Evolutionary conservation across 2,113 vertebrate species (phyloP).

Genomic region (Typhlomys cinereus): DNA sequence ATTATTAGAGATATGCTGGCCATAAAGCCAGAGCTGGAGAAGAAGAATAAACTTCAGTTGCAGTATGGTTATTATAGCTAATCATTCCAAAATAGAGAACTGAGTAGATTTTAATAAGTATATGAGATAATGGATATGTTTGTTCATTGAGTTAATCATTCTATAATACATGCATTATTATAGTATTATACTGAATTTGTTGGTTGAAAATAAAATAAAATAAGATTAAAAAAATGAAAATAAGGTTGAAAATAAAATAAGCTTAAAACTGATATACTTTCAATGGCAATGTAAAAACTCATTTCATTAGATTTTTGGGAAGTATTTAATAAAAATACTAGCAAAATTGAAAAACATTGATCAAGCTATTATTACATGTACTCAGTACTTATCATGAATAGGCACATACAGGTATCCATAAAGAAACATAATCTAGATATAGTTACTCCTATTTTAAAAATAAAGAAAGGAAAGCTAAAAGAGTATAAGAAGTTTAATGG

Average conservation of each 20-base stretch:
- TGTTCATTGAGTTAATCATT: not conserved
- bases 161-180: not conserved
- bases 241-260: not conserved
- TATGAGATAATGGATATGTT: not conserved
- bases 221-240: not conserved
- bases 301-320: not conserved
- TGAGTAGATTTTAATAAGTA: not conserved
- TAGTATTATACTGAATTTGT: not conserved
- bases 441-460: conserved; percentile 25
- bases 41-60: not conserved
- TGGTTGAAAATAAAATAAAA: not conserved
- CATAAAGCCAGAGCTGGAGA: not conserved
- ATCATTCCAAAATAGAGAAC: not conserved
- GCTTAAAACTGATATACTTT: conserved; percentile 24
- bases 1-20: not conserved
- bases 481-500: conserved; percentile 18
- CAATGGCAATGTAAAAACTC: not conserved
- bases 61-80: not conserved
- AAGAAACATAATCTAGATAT: not conserved
- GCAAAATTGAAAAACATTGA: conserved; percentile 28
- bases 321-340: conserved; percentile 3
- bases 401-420: not conserved
- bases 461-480: not conserved
- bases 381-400: not conserved
- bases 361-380: not conserved